Evolutionary conservation across 2,113 vertebrate genomes (phyloP).

Genomic region (Brachionichthys hirsutus): DNA sequence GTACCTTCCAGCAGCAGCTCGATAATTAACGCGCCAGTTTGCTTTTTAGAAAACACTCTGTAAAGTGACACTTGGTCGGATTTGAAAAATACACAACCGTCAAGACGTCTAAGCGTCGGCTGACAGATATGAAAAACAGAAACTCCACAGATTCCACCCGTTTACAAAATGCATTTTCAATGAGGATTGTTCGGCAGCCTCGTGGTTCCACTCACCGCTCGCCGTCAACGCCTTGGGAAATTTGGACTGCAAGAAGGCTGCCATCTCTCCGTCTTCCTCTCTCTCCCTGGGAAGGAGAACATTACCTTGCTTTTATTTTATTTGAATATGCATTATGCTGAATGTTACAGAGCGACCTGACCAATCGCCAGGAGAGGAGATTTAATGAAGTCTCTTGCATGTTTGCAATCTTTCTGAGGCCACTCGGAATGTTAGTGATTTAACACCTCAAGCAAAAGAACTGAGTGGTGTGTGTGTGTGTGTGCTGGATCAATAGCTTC

Average conservation of each 20-base stretch:
- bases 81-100: too few species aligned
- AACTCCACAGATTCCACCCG: background rate
- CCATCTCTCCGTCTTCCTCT: slow-evolving; percentile 91
- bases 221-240: slow-evolving; percentile 76
- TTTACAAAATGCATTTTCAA: background rate
- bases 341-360: too few species aligned
- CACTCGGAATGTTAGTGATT: too few species aligned
- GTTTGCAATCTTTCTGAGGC: too few species aligned
- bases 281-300: slow-evolving; percentile 77
- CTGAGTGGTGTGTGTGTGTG: too few species aligned
- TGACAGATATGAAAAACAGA: too few species aligned
- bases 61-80: too few species aligned
- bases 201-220: slow-evolving; percentile 70
- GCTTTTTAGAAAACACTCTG: background rate
- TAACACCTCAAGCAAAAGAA: too few species aligned
- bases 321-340: background rate
- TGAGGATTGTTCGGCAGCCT: background rate
- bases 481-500: too few species aligned
- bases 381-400: too few species aligned
- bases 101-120: too few species aligned
- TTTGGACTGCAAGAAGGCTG: slow-evolving; percentile 83
- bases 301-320: background rate
- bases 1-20: background rate
- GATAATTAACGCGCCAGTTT: background rate
- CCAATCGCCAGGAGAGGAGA: too few species aligned